Conservation (phyloP, 2,113 vertebrate genomes). For the Triplophysa rosa region DNA sequence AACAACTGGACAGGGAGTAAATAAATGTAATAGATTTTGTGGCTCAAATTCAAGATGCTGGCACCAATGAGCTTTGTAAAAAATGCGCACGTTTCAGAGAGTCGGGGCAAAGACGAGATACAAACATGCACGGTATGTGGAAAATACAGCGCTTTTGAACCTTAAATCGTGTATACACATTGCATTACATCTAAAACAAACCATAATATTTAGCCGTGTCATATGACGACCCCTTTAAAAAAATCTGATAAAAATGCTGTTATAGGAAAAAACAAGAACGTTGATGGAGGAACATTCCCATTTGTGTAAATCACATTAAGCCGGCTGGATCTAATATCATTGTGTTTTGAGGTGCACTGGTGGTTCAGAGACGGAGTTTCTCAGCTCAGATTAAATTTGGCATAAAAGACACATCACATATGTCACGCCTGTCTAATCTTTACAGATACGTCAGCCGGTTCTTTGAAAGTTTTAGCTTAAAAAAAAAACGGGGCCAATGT, state of each 20-base stretch:
- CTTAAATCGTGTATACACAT: too few species aligned
- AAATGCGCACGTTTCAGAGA: too few species aligned
- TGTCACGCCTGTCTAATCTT: constrained; percentile 7
- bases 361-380: too few species aligned
- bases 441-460: constrained; percentile 6
- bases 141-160: too few species aligned
- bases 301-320: neutral
- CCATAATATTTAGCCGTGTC: too few species aligned
- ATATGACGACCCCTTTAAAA: too few species aligned
- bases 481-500: too few species aligned
- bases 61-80: neutral
- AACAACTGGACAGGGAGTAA: neutral
- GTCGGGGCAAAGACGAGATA: too few species aligned
- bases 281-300: neutral
- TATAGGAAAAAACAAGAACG: neutral
- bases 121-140: too few species aligned
- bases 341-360: neutral
- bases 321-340: neutral
- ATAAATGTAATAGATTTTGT: neutral
- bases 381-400: constrained; percentile 18
- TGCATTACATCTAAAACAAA: too few species aligned
- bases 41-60: neutral
- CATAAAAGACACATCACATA: constrained; percentile 35
- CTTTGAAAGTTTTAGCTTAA: too few species aligned
- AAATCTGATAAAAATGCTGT: too few species aligned